Percentiles rank a stretch among this genome's conserved stretches.
These are phyloP conservation scores for Rhinogobio ventralis DNA, from an alignment of 2,797 vertebrate genomes.

Conservation along the genomic window DNA sequence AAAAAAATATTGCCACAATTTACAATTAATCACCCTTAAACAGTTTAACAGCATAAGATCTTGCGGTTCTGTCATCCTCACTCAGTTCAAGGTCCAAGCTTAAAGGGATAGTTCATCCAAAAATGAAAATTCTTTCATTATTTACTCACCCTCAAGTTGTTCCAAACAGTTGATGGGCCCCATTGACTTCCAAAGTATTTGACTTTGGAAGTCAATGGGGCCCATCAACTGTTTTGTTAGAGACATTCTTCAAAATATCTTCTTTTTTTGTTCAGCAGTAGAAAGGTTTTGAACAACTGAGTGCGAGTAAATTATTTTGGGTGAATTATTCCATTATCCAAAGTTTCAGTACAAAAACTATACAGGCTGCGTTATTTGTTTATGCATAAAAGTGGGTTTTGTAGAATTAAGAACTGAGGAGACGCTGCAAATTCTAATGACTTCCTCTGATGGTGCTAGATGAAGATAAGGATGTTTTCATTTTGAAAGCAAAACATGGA, in stretches of 20 bases:
- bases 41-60: background rate
- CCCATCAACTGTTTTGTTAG: no score
- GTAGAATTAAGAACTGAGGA: slow-evolving; percentile 6
- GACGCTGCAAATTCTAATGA: slow-evolving; percentile 2
- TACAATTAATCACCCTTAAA: background rate
- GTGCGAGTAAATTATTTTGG: no score
- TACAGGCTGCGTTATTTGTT: background rate
- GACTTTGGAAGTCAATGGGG: no score
- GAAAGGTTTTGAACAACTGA: no score
- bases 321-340: background rate
- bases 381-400: slow-evolving; percentile 7
- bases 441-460: background rate
- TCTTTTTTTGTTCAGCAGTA: no score
- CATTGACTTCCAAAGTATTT: background rate
- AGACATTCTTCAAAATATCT: no score
- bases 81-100: background rate
- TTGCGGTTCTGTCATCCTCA: no score
- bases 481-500: slow-evolving; percentile 23
- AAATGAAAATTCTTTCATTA: background rate
- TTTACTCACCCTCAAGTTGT: background rate
- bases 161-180: background rate
- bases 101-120: background rate
- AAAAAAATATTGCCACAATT: background rate
- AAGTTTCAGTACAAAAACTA: background rate
- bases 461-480: slow-evolving; percentile 24